These are phyloP conservation scores for Myotis myotis DNA, from an alignment of 2,797 vertebrate genomes.

Conservation along the genomic window DNA sequence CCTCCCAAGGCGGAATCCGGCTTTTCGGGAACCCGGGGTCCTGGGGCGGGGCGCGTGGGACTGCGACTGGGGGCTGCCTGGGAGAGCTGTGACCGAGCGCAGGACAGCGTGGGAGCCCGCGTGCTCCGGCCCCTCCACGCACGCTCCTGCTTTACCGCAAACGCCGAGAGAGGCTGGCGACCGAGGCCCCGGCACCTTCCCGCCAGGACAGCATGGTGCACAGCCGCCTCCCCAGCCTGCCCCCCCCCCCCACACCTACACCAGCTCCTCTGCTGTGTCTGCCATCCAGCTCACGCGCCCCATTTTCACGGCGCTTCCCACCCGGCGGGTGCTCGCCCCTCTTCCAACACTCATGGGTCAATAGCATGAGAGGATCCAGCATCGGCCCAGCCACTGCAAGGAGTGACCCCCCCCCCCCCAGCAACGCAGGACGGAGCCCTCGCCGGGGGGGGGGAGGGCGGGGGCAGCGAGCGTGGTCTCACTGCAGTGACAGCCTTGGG, in stretches of 20 bases:
- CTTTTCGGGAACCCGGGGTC: background rate
- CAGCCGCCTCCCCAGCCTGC: background rate
- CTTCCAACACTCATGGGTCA: background rate
- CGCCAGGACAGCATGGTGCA: rapidly evolving
- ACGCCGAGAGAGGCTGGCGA: background rate
- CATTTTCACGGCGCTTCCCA: rapidly evolving
- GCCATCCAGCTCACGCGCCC: background rate
- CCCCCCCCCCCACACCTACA: too few relatives aligned
- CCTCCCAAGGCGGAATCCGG: background rate
- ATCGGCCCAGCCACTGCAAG: background rate
- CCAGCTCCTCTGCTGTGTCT: background rate
- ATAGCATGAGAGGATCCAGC: rapidly evolving
- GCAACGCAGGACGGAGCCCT: rapidly evolving
- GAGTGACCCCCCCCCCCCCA: rapidly evolving
- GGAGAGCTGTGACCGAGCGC: rapidly evolving
- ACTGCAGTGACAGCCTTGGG: background rate
- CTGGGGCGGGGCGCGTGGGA: background rate
- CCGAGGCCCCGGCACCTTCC: rapidly evolving
- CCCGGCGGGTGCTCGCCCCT: rapidly evolving
- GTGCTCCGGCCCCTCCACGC: too few relatives aligned
- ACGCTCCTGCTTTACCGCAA: rapidly evolving
- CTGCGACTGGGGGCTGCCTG: too few relatives aligned
- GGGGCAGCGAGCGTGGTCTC: background rate
- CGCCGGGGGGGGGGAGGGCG: background rate
- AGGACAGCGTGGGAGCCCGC: too few relatives aligned